These are phyloP conservation scores for Drosophila funebris DNA, from an alignment of 1,140 invertebrate species.

Conservation along the genomic window DNA sequence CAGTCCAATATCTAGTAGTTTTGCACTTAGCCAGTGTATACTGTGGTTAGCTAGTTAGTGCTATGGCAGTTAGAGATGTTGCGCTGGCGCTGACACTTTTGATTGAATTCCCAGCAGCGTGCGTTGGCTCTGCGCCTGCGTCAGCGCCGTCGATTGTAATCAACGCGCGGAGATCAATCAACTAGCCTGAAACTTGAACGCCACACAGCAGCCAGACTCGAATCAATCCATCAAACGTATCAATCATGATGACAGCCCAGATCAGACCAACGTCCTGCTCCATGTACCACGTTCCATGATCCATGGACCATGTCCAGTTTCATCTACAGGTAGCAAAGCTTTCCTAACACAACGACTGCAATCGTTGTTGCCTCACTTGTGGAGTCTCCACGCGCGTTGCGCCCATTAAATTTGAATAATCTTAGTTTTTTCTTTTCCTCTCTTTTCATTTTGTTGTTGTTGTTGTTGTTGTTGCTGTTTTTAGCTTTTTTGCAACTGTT, in stretches of 20 bases:
- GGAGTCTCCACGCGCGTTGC: slow-evolving; percentile 66
- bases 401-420: slow-evolving; percentile 82
- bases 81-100: slow-evolving; percentile 76
- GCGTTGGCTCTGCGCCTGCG: slow-evolving; percentile 47
- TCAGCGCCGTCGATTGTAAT: slow-evolving; percentile 64
- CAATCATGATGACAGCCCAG: slow-evolving; percentile 81
- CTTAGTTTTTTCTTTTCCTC: slow-evolving; percentile 48
- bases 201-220: slow-evolving; percentile 61
- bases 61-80: slow-evolving; percentile 60
- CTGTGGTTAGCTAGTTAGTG: slow-evolving; percentile 62
- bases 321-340: slow-evolving; percentile 26
- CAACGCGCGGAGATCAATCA: slow-evolving; percentile 78
- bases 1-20: background rate
- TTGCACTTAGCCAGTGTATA: background rate
- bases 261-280: slow-evolving; percentile 41
- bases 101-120: slow-evolving; percentile 81
- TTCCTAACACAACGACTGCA: slow-evolving; percentile 41
- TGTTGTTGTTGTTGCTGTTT: slow-evolving; percentile 13
- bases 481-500: slow-evolving; percentile 46
- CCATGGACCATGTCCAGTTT: slow-evolving; percentile 24
- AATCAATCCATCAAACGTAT: slow-evolving; percentile 83
- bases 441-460: slow-evolving; percentile 20
- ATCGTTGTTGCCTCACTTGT: slow-evolving; percentile 51
- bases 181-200: slow-evolving; percentile 51
- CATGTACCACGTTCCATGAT: background rate